Evolutionary conservation across 2,888 invertebrate species (phyloP).

Genomic region (Drosophila algonquin): DNA sequence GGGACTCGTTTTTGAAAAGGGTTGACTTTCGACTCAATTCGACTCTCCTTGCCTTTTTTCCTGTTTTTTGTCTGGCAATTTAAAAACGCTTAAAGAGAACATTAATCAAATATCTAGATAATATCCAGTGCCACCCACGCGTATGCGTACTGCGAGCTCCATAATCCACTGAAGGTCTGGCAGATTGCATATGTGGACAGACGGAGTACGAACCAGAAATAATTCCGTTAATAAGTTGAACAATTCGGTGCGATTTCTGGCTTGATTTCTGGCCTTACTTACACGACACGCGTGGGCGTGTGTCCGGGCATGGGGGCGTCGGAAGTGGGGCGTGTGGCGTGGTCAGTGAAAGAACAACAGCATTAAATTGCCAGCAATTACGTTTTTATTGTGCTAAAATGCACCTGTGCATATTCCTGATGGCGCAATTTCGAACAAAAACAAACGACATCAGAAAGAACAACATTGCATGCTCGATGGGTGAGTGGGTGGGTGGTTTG

Average conservation of each 20-base stretch:
- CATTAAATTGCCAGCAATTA: constrained; percentile 78
- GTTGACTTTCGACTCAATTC: constrained; percentile 59
- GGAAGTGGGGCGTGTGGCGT: constrained; percentile 3
- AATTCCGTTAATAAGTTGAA: constrained; percentile 34
- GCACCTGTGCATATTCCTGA: constrained; percentile 80
- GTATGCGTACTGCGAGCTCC: background rate
- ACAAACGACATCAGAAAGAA: constrained; percentile 79
- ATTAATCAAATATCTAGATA: constrained; percentile 74
- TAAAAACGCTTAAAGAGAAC: constrained; percentile 52
- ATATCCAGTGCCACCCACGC: constrained; percentile 47
- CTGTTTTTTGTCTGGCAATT: constrained; percentile 30
- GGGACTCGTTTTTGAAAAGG: constrained; percentile 67
- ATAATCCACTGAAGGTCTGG: too few species aligned
- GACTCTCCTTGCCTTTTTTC: constrained; percentile 9
- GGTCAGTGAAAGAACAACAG: constrained; percentile 58
- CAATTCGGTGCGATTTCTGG: constrained; percentile 40
- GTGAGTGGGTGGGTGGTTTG: constrained; percentile 8
- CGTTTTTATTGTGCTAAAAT: constrained; percentile 80
- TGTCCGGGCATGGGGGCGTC: background rate
- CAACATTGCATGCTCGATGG: constrained; percentile 61
- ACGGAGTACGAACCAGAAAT: too few species aligned
- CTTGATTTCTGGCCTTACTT: constrained; percentile 34
- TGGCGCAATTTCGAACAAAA: constrained; percentile 80
- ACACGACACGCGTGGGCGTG: constrained; percentile 1
- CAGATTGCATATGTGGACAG: too few species aligned